These are phyloP conservation scores for Busseola fusca DNA, from an alignment of 2,888 invertebrate species.

Conservation along the genomic window DNA sequence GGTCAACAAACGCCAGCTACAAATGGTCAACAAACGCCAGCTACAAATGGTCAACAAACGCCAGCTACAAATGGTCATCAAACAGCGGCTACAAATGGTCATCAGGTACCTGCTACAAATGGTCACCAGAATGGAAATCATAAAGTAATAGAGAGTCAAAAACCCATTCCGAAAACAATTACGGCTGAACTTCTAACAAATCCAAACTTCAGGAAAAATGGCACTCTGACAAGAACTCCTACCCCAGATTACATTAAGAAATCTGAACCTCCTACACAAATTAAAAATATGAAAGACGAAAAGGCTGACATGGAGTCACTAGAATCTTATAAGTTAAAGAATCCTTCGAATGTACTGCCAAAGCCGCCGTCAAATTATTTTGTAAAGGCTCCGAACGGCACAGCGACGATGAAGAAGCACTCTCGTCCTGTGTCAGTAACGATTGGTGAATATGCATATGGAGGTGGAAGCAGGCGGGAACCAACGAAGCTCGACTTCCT, in stretches of 20 bases:
- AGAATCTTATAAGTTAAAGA: constrained; percentile 92
- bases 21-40: constrained; percentile 6
- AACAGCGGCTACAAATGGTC: constrained; percentile 39
- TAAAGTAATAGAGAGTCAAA: constrained; percentile 65
- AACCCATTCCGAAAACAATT: constrained; percentile 42
- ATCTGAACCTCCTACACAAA: constrained; percentile 63
- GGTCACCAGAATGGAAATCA: constrained; percentile 77
- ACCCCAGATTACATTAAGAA: constrained; percentile 84
- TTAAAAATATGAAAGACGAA: constrained; percentile 82
- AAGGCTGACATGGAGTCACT: constrained; percentile 93
- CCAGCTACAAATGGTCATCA: constrained; percentile 17
- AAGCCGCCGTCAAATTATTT: constrained; percentile 93
- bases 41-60: constrained; percentile 15
- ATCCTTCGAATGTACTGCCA: constrained; percentile 89
- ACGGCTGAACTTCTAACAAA: constrained; percentile 68
- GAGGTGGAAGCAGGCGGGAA: constrained; percentile 88
- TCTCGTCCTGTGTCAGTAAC: constrained; percentile 91
- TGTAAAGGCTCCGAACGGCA: constrained; percentile 88
- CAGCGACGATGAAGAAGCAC: constrained; percentile 89
- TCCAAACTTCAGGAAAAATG: constrained; percentile 77
- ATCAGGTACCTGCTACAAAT: constrained; percentile 81
- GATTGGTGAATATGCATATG: constrained; percentile 91
- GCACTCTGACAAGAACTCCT: constrained; percentile 77
- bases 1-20: constrained; percentile 7
- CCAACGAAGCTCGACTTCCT: constrained; percentile 93